These are phyloP conservation scores for Dicrostonyx torquatus DNA, from an alignment of 2,797 vertebrate species.

Conservation along the genomic window DNA sequence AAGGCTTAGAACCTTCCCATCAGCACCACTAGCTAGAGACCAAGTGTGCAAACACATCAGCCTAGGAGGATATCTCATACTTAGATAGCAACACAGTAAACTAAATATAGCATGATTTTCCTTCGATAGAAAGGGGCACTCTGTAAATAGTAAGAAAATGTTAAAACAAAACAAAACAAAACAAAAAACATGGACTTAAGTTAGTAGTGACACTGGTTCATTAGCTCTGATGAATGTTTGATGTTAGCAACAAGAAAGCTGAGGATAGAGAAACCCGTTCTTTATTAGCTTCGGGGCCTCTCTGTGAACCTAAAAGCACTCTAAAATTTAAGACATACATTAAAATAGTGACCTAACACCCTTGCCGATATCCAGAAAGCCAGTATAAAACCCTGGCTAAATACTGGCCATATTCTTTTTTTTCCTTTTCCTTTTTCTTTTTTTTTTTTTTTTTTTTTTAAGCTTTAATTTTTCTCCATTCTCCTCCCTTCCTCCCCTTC, in stretches of 20 bases:
- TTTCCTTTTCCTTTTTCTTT: too few species aligned
- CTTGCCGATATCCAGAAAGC: background rate
- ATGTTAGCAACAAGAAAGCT: background rate
- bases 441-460: too few species aligned
- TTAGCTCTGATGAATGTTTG: background rate
- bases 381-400: slow-evolving; percentile 30
- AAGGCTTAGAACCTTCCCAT: background rate
- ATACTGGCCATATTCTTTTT: background rate
- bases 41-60: background rate
- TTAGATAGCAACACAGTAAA: background rate
- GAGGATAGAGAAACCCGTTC: background rate
- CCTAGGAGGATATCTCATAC: background rate
- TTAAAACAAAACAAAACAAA: background rate
- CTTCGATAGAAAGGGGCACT: background rate
- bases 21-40: background rate
- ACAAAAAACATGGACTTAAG: background rate
- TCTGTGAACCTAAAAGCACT: slow-evolving; percentile 9
- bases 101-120: background rate
- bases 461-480: too few species aligned
- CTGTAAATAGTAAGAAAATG: background rate
- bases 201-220: background rate
- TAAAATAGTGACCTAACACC: background rate
- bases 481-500: too few species aligned
- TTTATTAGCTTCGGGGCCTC: background rate
- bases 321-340: background rate